A percentile compares a stretch with the other conserved stretches of the same genome.
phyloP scores from a whole-genome alignment of 2,113 vertebrate species.

The Chlamydotis undulata region DNA sequence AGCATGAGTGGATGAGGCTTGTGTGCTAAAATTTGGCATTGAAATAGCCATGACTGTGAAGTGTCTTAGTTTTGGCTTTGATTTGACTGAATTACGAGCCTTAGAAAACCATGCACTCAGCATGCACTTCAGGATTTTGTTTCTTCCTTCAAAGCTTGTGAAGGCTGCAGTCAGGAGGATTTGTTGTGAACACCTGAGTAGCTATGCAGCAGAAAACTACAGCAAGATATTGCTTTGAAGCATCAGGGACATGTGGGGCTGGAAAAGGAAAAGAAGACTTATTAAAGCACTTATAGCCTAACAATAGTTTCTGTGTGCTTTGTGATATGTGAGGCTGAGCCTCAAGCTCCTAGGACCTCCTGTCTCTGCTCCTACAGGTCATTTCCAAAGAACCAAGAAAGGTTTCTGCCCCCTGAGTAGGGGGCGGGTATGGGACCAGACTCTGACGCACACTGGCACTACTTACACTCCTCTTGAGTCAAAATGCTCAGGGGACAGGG shows the following conservation, averaged over 20 bases:
- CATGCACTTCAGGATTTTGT: neutral
- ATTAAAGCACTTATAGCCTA: accelerated
- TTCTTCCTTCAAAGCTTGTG: neutral
- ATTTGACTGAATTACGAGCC: neutral
- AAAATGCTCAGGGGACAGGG: neutral
- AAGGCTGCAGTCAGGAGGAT: neutral
- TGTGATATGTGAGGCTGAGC: neutral
- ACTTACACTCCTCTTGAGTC: neutral
- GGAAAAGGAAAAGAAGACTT: neutral
- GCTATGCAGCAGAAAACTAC: neutral
- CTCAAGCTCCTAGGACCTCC: neutral
- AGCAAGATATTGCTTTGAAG: neutral
- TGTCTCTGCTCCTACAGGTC: neutral
- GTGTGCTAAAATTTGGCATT: conserved; percentile 2
- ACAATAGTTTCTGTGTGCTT: neutral
- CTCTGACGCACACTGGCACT: neutral
- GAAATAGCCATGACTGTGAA: neutral
- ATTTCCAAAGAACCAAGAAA: neutral
- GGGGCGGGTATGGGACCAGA: neutral
- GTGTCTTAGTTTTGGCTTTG: conserved; percentile 21
- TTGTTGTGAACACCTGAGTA: neutral
- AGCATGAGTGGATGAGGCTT: neutral
- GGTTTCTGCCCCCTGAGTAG: neutral
- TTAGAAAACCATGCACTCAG: conserved; percentile 7
- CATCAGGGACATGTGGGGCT: neutral